These are phyloP conservation scores for Platorchestia sp. DNA, from an alignment of 1,140 invertebrate species.

Conservation along the genomic window DNA sequence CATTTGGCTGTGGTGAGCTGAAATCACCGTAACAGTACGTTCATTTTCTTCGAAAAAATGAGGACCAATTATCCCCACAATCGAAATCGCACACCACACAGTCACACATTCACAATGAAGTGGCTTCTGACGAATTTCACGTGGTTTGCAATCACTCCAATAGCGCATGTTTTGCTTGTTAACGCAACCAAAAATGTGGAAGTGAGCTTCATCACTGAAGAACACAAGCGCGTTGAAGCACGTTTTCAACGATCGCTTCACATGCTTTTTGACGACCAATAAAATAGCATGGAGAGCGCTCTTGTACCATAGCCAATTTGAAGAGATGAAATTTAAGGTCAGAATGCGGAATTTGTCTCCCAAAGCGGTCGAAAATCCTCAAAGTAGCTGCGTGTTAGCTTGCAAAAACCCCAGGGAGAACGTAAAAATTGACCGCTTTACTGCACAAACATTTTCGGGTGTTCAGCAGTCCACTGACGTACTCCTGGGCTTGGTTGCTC, in stretches of 20 bases:
- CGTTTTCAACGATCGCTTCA: background rate
- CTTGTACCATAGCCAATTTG: too few relatives aligned
- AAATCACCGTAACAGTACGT: slow-evolving; percentile 40
- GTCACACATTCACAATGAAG: slow-evolving; percentile 53
- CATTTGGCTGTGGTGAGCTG: slow-evolving; percentile 34
- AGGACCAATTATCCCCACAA: slow-evolving; percentile 57
- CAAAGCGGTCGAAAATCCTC: too few relatives aligned
- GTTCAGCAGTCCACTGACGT: too few relatives aligned
- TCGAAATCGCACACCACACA: slow-evolving; percentile 45
- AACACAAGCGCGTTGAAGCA: background rate
- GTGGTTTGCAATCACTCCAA: background rate
- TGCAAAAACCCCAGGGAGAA: too few relatives aligned
- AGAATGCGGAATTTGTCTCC: too few relatives aligned
- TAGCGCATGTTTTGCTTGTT: slow-evolving; percentile 22
- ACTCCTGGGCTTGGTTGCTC: too few relatives aligned
- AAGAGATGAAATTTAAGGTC: too few relatives aligned
- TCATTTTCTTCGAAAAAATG: slow-evolving; percentile 56
- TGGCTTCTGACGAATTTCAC: slow-evolving; percentile 36
- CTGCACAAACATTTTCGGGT: too few relatives aligned
- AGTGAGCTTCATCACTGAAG: background rate
- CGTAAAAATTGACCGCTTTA: too few relatives aligned
- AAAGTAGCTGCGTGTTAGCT: too few relatives aligned
- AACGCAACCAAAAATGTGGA: slow-evolving; percentile 33
- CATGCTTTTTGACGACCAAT: background rate
- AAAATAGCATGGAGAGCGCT: too few relatives aligned